Conservation (phyloP, 2,888 invertebrate genomes). For the Hemicrepidius hirtus region DNA sequence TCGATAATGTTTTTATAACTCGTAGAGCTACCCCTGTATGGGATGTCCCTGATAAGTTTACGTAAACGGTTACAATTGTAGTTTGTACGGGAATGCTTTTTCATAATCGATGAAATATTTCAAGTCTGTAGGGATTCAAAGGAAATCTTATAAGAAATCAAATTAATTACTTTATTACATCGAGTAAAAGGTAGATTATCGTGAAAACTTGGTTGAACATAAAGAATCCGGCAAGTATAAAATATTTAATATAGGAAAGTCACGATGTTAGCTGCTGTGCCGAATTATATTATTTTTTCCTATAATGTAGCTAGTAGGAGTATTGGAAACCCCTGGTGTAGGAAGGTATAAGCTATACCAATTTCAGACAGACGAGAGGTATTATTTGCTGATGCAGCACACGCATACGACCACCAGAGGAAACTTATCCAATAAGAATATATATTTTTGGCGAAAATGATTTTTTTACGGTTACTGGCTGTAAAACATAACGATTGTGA, state of each 20-base stretch:
- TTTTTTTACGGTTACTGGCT: constrained; percentile 34
- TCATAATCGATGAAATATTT: no score
- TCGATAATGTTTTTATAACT: no score
- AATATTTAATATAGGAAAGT: constrained; percentile 30
- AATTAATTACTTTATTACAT: no score
- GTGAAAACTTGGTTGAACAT: background rate
- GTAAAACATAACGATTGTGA: constrained; percentile 33
- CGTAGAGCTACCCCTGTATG: no score
- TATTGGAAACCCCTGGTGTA: constrained; percentile 25
- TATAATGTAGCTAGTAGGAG: constrained; percentile 14
- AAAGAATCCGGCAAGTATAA: constrained; percentile 16
- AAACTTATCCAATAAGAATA: constrained; percentile 37
- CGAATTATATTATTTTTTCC: constrained; percentile 32
- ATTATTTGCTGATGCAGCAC: constrained; percentile 36
- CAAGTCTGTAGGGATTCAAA: no score
- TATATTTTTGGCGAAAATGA: constrained; percentile 29
- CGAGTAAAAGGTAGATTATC: background rate
- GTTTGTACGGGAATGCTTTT: no score
- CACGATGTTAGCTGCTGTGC: constrained; percentile 27
- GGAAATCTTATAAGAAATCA: no score
- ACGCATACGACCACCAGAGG: constrained; percentile 31
- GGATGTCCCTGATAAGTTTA: no score
- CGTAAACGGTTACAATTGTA: no score
- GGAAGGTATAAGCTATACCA: constrained; percentile 21
- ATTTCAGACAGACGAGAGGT: constrained; percentile 33